Base-by-base conservation (phyloP, 1,140 invertebrate genomes). In the Bactericera cockerelli region DNA sequence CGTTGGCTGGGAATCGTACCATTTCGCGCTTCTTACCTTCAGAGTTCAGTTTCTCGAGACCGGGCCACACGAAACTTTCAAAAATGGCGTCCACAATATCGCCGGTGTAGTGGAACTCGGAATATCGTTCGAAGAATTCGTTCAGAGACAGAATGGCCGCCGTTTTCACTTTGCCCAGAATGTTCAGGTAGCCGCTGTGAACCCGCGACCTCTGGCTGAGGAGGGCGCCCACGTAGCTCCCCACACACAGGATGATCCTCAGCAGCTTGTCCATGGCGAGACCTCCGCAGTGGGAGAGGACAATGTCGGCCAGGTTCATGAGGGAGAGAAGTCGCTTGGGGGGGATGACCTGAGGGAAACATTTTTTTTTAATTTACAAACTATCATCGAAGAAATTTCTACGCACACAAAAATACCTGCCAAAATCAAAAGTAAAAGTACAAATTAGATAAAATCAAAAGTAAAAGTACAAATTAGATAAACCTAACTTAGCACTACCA, bases 251-350 rank as follows among this genome's bases (percentile, higher is more conserved):
- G 6, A 92, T 70, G 1, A 66, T 33, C 22, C 60, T 31, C 1
- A 64, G 55, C 1, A 59, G 42, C 6, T 24, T 14, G 6, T 53
- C 16, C 36, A 59, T 39, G 21, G 42, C 79, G 55, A 84, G 77
- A 13, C 83, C 83, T 0, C 87, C 87, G 67, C 93, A 86, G 70
- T 93, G 84, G 69, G 89, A 82, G n/a, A 89, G 77, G 21, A 93
- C 80, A 16, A 87, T 79, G 38, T 82, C 80, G 38, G 93, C 73
- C 3, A 91, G 74, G 71, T 88, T 87, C 0, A 89, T 71, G 4
- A 84, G 77, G 63, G 87, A 84, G 59, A 84, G 79, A 13, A 91
- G 68, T 55, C 82, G 79, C 66, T 86, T 85, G 1, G 85, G 83
- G 19, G 83, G 81, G 53, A 81, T 74, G 68, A 69, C 85, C 74